These are phyloP conservation scores for Parnassius orleans DNA, from an alignment of 2,888 invertebrate genomes.

Conservation along the genomic window DNA sequence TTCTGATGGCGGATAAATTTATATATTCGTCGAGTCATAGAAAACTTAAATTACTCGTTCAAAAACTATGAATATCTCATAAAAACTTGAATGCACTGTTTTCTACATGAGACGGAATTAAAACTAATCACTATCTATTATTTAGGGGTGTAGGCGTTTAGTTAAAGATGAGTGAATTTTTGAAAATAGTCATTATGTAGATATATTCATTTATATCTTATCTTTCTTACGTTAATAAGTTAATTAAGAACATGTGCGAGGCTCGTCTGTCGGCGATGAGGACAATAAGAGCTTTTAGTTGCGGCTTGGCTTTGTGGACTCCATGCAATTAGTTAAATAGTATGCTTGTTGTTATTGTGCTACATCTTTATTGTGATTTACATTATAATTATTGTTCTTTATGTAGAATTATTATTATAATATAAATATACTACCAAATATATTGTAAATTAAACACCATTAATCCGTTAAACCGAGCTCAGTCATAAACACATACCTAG, in stretches of 20 bases:
- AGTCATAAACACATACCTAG: too few relatives aligned
- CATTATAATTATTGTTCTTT: neutral
- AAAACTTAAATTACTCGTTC: too few relatives aligned
- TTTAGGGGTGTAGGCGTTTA: neutral
- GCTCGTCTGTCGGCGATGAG: slow-evolving; percentile 43
- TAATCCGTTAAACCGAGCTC: too few relatives aligned
- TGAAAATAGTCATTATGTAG: slow-evolving; percentile 41
- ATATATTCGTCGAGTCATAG: too few relatives aligned
- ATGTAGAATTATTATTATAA: too few relatives aligned
- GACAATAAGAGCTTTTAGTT: slow-evolving; percentile 64
- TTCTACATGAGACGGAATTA: too few relatives aligned
- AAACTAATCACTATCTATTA: too few relatives aligned
- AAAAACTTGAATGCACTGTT: too few relatives aligned
- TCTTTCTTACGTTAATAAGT: slow-evolving; percentile 55
- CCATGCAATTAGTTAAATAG: slow-evolving; percentile 49
- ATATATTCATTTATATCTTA: slow-evolving; percentile 30
- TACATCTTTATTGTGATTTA: neutral
- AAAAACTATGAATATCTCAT: too few relatives aligned
- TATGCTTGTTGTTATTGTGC: slow-evolving; percentile 39
- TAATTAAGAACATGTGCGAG: slow-evolving; percentile 64
- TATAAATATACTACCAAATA: too few relatives aligned
- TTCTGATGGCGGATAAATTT: too few relatives aligned
- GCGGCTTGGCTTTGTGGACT: slow-evolving; percentile 60
- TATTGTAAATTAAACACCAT: too few relatives aligned
- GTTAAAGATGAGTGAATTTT: slow-evolving; percentile 29